A percentile compares a stretch with the other conserved stretches of the same genome.
These are phyloP conservation scores for Hypanus sabinus DNA, from an alignment of 2,113 vertebrate genomes.

Conservation along the genomic window DNA sequence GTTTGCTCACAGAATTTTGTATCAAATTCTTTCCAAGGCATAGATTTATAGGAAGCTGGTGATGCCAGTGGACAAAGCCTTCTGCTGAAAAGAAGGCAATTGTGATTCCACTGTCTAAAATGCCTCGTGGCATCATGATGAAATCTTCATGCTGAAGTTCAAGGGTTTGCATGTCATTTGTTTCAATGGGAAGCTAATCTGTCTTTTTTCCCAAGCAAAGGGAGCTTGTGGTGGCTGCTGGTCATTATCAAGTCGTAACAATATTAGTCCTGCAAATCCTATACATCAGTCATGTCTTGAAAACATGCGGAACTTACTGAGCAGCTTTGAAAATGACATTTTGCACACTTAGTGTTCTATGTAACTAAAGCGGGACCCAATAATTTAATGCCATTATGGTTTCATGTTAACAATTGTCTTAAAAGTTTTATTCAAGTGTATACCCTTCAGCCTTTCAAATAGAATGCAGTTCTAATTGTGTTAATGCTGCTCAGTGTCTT, in stretches of 20 bases:
- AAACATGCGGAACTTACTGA: not conserved
- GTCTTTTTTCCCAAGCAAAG: not conserved
- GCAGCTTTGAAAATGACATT: not conserved
- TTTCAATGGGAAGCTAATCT: slow-evolving; percentile 26
- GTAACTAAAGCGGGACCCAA: not conserved
- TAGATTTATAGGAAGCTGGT: not conserved
- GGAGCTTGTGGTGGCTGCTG: not conserved
- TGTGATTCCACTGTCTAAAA: not conserved
- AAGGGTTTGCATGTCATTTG: slow-evolving; percentile 19
- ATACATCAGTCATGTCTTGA: not conserved
- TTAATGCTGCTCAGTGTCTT: not conserved
- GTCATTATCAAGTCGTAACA: not conserved
- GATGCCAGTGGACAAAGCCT: not conserved
- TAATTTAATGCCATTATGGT: not conserved
- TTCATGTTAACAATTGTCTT: not conserved
- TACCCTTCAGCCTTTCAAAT: not conserved
- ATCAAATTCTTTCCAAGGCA: slow-evolving; percentile 3
- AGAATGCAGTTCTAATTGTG: not conserved
- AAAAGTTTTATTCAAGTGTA: not conserved
- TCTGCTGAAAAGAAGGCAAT: not conserved
- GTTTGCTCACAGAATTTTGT: slow-evolving; percentile 19
- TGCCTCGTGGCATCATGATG: slow-evolving; percentile 6
- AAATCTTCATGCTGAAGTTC: slow-evolving; percentile 16
- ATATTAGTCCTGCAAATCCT: not conserved
- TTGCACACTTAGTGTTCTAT: not conserved